A percentile compares a stretch with the other conserved stretches of the same genome.
These are phyloP conservation scores for Ruditapes philippinarum DNA, from an alignment of 1,140 invertebrate genomes.

Conservation along the genomic window DNA sequence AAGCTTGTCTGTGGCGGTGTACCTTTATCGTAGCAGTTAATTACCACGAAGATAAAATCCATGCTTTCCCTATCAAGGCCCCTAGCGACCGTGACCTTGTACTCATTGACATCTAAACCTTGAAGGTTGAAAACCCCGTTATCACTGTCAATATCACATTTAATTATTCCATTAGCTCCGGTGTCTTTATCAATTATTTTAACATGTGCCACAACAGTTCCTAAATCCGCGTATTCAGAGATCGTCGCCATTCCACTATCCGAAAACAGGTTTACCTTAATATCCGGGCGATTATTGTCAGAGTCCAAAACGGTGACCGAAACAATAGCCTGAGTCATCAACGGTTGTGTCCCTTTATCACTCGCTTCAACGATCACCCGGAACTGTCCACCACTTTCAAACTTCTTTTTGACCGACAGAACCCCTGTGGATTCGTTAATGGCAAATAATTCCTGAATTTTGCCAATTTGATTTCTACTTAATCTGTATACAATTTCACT, in stretches of 20 bases:
- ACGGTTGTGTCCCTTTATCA: slow-evolving; percentile 86
- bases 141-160: slow-evolving; percentile 69
- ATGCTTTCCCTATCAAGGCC: slow-evolving; percentile 96
- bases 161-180: slow-evolving; percentile 77
- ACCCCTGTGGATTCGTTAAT: slow-evolving; percentile 94
- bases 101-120: slow-evolving; percentile 72
- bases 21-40: slow-evolving; percentile 89
- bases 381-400: slow-evolving; percentile 69
- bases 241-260: slow-evolving; percentile 67
- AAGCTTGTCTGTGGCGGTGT: slow-evolving; percentile 92
- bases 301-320: slow-evolving; percentile 92
- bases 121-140: slow-evolving; percentile 74
- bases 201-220: slow-evolving; percentile 78
- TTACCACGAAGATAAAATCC: slow-evolving; percentile 69
- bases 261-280: slow-evolving; percentile 88
- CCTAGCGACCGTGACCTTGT: slow-evolving; percentile 89
- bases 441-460: slow-evolving; percentile 88
- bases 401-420: slow-evolving; percentile 89
- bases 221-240: slow-evolving; percentile 75
- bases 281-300: slow-evolving; percentile 96
- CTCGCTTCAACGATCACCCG: slow-evolving; percentile 87
- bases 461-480: slow-evolving; percentile 69
- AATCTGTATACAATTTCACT: slow-evolving; percentile 79
- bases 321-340: slow-evolving; percentile 89
- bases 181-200: slow-evolving; percentile 78